Base-by-base conservation (phyloP, 2,113 vertebrate genomes). In the Dunckerocampus dactyliophorus region DNA sequence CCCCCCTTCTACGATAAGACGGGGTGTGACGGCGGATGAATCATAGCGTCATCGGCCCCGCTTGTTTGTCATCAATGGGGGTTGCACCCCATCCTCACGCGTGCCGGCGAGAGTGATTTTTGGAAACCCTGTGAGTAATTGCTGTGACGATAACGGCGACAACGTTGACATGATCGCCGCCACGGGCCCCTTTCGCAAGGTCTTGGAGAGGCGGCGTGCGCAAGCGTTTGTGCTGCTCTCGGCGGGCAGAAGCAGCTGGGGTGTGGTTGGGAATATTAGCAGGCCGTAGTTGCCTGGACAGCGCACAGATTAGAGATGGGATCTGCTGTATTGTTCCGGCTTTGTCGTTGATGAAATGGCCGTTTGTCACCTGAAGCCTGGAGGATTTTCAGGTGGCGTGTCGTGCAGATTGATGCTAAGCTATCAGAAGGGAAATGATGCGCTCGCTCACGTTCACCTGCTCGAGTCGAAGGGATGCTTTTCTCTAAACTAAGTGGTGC, bases 1-100 rank as follows among this genome's bases (percentile, higher is more conserved):
- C 65, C 64, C 71, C 50, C 82, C 77, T 85, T 55, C 53, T 48
- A 68, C 53, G 60, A 37, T 64, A 67, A 74, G 78, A 74, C 31
- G 83, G 85, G 87, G 80, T 78, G 86, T 87, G 84, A 84, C 82
- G 65, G 65, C 7, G 61, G 66, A 83, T 89, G 85, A 88, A 79
- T 89, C 85, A 88, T 82, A 75, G 79, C 78, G 57, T 63, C 62
- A 58, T 68, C 50, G 59, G 63, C 71, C 66, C 43, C 37, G 69
- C 58, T 42, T 17, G n/a, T 34, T 50, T 59, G 39, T 47, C 19
- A 57, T 68, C 63, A 5, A 16, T 50, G 53, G 53, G 34, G 53
- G 20, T 16, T 56, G 54, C 54, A 42, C 54, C 54, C 37, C 37
- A 14, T 5, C 54, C 21, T 42, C 34, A 20, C 6, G 19, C 39